Conservation (phyloP, 2,113 vertebrate genomes). For the Psophia crepitans region DNA sequence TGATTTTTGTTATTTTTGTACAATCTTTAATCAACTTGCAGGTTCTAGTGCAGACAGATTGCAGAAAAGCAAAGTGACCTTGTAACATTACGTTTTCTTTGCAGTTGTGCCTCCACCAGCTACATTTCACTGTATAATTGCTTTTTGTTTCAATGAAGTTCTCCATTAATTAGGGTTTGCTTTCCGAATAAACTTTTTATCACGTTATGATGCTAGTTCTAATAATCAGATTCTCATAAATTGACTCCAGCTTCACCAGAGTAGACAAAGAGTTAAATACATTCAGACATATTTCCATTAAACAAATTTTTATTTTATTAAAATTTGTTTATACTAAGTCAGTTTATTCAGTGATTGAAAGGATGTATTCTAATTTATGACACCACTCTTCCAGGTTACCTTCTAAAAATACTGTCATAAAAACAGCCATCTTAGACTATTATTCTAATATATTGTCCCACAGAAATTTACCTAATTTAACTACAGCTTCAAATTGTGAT, state of each 20-base stretch:
- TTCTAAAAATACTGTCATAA: background rate
- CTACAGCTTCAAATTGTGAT: background rate
- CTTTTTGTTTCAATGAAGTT: background rate
- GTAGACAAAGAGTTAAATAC: background rate
- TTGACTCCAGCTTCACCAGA: background rate
- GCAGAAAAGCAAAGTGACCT: background rate
- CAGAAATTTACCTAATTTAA: background rate
- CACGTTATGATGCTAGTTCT: background rate
- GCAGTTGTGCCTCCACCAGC: background rate
- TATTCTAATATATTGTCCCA: background rate
- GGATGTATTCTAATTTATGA: background rate
- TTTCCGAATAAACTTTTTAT: background rate
- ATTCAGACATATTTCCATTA: background rate
- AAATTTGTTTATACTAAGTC: background rate
- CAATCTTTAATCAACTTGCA: background rate
- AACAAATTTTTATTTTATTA: background rate
- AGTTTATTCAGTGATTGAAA: background rate
- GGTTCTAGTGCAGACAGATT: background rate
- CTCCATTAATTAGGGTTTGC: background rate
- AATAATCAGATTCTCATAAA: background rate
- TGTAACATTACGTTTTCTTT: background rate
- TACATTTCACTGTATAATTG: background rate
- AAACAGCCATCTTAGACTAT: background rate
- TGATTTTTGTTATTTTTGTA: slow-evolving; percentile 23
- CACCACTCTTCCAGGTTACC: background rate